phyloP scores from a whole-genome alignment of 2,797 vertebrate species.

The Schizopygopsis pylzovi region DNA sequence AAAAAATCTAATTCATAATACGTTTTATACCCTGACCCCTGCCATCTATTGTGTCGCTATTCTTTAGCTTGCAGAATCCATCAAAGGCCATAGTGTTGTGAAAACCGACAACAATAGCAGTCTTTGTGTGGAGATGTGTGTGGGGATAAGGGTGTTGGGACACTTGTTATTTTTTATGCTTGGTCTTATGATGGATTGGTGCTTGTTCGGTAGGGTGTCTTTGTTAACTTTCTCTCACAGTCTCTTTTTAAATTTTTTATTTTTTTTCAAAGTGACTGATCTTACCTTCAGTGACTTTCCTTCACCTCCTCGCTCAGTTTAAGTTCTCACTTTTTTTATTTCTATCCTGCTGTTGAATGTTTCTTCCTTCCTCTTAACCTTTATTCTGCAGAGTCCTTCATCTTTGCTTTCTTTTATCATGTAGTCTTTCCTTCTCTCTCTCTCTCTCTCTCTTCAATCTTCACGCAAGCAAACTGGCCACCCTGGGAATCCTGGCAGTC shows the following conservation, averaged over 20 bases:
- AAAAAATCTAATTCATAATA: slow-evolving; percentile 53
- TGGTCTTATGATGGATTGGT: slow-evolving; percentile 69
- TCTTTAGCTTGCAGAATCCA: slow-evolving; percentile 62
- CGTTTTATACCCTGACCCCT: slow-evolving; percentile 54
- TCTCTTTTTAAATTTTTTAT: slow-evolving; percentile 33
- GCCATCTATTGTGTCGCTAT: slow-evolving; percentile 57
- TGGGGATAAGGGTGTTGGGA: slow-evolving; percentile 64
- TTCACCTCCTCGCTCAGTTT: slow-evolving; percentile 40
- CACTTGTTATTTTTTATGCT: slow-evolving; percentile 68
- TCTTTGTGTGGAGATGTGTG: slow-evolving; percentile 65
- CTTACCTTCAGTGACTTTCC: slow-evolving; percentile 60
- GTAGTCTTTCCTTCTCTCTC: slow-evolving; percentile 41
- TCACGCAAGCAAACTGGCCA: slow-evolving; percentile 64
- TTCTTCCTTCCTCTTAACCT: slow-evolving; percentile 49
- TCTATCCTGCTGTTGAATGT: slow-evolving; percentile 32
- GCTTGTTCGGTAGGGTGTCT: slow-evolving; percentile 63
- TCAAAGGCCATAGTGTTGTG: slow-evolving; percentile 65
- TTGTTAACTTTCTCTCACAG: slow-evolving; percentile 61
- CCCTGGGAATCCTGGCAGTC: slow-evolving; percentile 73
- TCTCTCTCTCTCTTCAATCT: slow-evolving; percentile 42
- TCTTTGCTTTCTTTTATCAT: slow-evolving; percentile 42
- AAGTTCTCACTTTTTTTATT: slow-evolving; percentile 30
- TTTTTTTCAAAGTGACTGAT: slow-evolving; percentile 41
- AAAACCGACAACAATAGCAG: slow-evolving; percentile 61
- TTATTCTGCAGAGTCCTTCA: slow-evolving; percentile 26